Conservation (phyloP, 2,797 vertebrate genomes). For the Micrastur ruficollis region DNA sequence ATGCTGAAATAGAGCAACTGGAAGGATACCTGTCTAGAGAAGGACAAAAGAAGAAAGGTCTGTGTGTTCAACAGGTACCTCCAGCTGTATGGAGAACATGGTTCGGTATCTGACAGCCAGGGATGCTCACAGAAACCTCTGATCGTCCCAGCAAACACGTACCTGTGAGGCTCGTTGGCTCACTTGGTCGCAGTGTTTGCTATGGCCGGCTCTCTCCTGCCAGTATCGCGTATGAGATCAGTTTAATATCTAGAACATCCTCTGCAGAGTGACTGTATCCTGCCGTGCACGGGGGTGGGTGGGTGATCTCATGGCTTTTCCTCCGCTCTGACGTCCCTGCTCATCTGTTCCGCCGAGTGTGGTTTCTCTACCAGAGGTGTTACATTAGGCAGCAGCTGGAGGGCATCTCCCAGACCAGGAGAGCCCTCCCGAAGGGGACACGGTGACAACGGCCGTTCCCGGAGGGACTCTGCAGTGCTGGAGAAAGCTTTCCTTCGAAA, state of each 20-base stretch:
- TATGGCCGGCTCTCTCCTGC: background rate
- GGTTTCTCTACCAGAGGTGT: background rate
- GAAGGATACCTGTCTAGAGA: background rate
- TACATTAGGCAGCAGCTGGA: background rate
- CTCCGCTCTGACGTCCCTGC: background rate
- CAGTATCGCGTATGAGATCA: fast-evolving
- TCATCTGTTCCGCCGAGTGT: background rate
- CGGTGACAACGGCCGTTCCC: background rate
- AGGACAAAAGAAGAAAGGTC: background rate
- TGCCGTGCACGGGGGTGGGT: background rate
- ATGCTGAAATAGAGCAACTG: background rate
- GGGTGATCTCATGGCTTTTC: slow-evolving; percentile 9
- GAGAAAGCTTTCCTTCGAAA: background rate
- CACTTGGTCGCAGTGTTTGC: fast-evolving
- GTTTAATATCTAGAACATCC: background rate
- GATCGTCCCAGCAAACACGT: fast-evolving
- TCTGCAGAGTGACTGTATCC: background rate
- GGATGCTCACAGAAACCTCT: background rate
- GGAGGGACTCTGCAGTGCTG: background rate
- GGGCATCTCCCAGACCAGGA: background rate
- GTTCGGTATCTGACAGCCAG: background rate
- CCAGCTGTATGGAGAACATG: background rate
- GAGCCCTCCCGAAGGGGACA: background rate
- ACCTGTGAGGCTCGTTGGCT: background rate
- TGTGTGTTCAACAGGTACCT: background rate